Conservation (phyloP, 2,888 invertebrate species). For the Diogma glabrata region DNA sequence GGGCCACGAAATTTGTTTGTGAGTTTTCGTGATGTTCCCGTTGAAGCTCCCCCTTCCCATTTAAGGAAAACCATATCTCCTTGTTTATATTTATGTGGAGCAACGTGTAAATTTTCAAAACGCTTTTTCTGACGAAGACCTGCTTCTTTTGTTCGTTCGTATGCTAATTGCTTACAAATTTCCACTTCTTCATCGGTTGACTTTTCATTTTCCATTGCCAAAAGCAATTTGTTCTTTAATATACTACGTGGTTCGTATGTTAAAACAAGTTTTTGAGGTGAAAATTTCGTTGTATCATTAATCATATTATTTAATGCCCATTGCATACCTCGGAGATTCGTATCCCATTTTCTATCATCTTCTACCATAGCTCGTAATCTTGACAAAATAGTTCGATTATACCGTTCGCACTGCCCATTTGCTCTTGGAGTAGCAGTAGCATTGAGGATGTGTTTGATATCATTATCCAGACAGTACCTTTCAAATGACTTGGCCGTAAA, state of each 20-base stretch:
- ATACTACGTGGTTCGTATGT: slow-evolving; percentile 10
- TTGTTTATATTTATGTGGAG: no score
- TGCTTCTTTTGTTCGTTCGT: not conserved
- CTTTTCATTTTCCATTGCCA: slow-evolving; percentile 9
- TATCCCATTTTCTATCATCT: not conserved
- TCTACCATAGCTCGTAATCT: slow-evolving; percentile 8
- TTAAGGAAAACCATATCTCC: not conserved
- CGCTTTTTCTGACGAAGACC: no score
- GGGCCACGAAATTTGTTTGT: no score
- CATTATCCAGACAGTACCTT: slow-evolving; percentile 10
- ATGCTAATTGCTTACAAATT: no score
- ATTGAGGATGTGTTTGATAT: slow-evolving; percentile 7
- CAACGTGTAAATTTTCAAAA: no score
- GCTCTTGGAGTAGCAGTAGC: not conserved
- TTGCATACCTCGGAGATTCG: slow-evolving; percentile 1
- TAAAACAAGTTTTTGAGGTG: slow-evolving; percentile 9
- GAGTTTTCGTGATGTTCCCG: no score
- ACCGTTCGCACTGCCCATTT: slow-evolving; percentile 15
- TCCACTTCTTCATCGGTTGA: slow-evolving; percentile 7
- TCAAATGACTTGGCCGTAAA: slow-evolving; percentile 15
- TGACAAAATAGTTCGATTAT: slow-evolving; percentile 12
- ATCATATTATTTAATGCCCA: slow-evolving; percentile 5
- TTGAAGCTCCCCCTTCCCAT: not conserved
- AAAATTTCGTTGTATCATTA: slow-evolving; percentile 7
- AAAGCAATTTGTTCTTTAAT: slow-evolving; percentile 10